Evolutionary conservation across 2,797 vertebrate genomes (phyloP).

Genomic region (Diplodus sargus): DNA sequence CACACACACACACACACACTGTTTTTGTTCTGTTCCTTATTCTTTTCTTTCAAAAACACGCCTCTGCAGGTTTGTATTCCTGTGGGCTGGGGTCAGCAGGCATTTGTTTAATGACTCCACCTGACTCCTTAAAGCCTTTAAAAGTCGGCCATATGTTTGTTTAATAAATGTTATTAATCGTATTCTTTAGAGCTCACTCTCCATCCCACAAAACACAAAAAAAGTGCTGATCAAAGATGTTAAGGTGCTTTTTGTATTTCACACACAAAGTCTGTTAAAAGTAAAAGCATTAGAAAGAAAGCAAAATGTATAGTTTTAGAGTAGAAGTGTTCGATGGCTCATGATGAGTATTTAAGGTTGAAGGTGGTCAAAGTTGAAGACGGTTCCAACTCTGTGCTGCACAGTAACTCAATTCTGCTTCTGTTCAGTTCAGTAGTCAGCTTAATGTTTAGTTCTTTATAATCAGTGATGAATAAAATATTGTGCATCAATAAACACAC

Average conservation of each 20-base stretch:
- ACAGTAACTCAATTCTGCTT: neutral
- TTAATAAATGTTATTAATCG: neutral
- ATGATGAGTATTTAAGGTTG: neutral
- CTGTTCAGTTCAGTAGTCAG: neutral
- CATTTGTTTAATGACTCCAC: slow-evolving; percentile 4
- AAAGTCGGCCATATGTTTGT: neutral
- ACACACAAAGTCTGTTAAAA: neutral
- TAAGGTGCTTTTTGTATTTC: neutral
- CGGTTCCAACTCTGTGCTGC: neutral
- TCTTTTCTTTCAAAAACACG: slow-evolving; percentile 3
- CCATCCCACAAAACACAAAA: neutral
- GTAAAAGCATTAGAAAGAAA: neutral
- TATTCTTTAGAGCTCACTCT: neutral
- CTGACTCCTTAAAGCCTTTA: neutral
- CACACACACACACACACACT: neutral
- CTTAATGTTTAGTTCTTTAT: neutral
- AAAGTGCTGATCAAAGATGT: neutral
- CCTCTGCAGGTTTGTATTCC: slow-evolving; percentile 13
- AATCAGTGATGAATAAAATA: neutral
- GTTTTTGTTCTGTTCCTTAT: neutral
- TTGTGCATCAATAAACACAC: neutral
- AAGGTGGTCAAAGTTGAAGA: neutral
- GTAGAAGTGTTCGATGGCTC: neutral
- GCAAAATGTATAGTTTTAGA: neutral
- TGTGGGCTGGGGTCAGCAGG: neutral